phyloP scores from a whole-genome alignment of 2,888 invertebrate species.

The Phoenoteleia sp. region DNA sequence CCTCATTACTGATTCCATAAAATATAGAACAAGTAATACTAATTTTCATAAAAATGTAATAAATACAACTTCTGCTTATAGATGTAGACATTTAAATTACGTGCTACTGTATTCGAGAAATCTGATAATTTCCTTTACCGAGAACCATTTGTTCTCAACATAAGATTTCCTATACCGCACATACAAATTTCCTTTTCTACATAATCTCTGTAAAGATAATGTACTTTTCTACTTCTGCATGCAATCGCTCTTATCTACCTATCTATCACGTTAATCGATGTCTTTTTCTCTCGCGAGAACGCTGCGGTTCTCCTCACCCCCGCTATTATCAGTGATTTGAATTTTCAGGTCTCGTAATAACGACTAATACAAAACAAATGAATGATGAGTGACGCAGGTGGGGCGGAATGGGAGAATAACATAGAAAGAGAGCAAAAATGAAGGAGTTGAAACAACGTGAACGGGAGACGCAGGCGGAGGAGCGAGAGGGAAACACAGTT shows the following conservation, averaged over 20 bases:
- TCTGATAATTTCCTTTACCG: no score
- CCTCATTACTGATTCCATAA: no score
- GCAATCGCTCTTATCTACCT: constrained; percentile 31
- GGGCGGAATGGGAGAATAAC: constrained; percentile 62
- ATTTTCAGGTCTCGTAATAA: constrained; percentile 82
- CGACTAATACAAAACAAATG: constrained; percentile 84
- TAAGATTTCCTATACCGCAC: no score
- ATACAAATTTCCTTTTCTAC: not conserved
- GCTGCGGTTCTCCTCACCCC: constrained; percentile 26
- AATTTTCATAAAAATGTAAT: no score
- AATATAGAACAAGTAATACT: no score
- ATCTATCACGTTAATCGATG: constrained; percentile 53
- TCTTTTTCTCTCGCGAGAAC: constrained; percentile 40
- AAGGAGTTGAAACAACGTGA: constrained; percentile 54
- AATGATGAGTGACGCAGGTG: constrained; percentile 75
- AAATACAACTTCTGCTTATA: no score
- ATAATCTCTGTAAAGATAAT: no score
- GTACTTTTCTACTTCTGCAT: no score
- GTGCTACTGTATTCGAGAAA: no score
- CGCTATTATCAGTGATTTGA: constrained; percentile 45
- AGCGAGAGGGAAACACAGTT: constrained; percentile 75
- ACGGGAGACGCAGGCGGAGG: constrained; percentile 61
- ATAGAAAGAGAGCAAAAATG: constrained; percentile 63
- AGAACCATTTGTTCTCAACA: no score
- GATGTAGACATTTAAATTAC: no score